A percentile compares a stretch with the other conserved stretches of the same genome.
Conservation (phyloP, 2,888 invertebrate species). For the Epinotia bilunana region DNA sequence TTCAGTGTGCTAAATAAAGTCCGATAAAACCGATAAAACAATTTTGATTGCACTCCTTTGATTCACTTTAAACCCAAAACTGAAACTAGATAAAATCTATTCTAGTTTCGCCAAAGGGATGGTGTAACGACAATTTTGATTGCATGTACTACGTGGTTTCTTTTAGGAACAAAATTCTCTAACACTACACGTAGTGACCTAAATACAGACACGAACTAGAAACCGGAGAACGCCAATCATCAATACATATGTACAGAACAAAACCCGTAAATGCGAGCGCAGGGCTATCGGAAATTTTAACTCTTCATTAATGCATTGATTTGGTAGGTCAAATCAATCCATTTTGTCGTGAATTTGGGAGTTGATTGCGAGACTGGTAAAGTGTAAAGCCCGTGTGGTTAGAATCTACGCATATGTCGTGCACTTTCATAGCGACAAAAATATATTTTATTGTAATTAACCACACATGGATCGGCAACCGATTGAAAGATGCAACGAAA, state of each 20-base stretch:
- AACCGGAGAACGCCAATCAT: constrained; percentile 16
- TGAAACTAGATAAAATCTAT: constrained; percentile 3
- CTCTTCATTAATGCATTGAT: constrained; percentile 18
- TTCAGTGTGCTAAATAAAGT: background rate
- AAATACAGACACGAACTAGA: constrained; percentile 1
- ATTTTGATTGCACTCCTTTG: background rate
- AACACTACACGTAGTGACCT: constrained; percentile 28
- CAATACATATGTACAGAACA: constrained; percentile 26
- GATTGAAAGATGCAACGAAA: too few species aligned
- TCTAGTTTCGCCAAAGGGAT: constrained; percentile 10
- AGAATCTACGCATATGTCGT: background rate
- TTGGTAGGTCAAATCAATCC: constrained; percentile 7
- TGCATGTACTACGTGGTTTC: constrained; percentile 34
- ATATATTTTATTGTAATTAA: too few species aligned
- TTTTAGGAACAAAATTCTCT: constrained; percentile 31
- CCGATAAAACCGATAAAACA: too few species aligned
- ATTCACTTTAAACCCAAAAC: background rate
- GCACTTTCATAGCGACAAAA: too few species aligned
- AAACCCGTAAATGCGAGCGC: constrained; percentile 10
- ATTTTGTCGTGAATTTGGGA: constrained; percentile 3
- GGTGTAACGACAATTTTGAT: constrained; percentile 24
- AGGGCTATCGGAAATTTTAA: background rate
- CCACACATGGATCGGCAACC: too few species aligned
- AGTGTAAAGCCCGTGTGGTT: background rate
- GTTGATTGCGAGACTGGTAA: background rate